A percentile compares a stretch with the other conserved stretches of the same genome.
Evolutionary conservation across 1,140 invertebrate genomes (phyloP).

Genomic region (Sarcophaga peregrina): DNA sequence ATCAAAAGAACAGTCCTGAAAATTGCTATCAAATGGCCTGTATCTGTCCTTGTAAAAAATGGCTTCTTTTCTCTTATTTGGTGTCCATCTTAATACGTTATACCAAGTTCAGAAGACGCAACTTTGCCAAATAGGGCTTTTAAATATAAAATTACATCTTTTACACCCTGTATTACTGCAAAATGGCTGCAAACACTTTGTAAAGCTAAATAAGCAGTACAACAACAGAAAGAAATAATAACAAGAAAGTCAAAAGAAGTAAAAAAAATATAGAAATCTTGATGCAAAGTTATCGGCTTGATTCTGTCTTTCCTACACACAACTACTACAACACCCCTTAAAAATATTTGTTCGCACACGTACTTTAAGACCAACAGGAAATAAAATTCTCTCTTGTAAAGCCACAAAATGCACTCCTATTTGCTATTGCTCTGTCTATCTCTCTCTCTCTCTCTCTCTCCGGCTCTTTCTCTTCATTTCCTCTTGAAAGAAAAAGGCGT

Average conservation of each 20-base stretch:
- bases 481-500: conserved; percentile 23
- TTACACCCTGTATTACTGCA: too few relatives aligned
- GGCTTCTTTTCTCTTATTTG: too few relatives aligned
- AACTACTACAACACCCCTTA: background rate
- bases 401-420: background rate
- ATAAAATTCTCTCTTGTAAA: background rate
- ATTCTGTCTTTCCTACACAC: background rate
- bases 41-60: too few relatives aligned
- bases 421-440: background rate
- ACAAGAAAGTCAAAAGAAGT: background rate
- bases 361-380: background rate
- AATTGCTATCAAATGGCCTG: too few relatives aligned
- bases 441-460: background rate
- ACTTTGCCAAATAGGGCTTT: too few relatives aligned
- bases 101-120: background rate
- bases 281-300: conserved; percentile 32
- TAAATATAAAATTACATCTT: too few relatives aligned
- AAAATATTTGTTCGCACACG: background rate
- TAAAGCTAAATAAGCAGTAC: too few relatives aligned
- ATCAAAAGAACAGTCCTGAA: background rate
- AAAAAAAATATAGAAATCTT: background rate
- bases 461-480: too few relatives aligned
- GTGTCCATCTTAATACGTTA: too few relatives aligned
- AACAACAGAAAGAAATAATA: background rate
- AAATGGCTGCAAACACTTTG: too few relatives aligned